These are phyloP conservation scores for Cisticola juncidis DNA, from an alignment of 2,113 vertebrate genomes.

Conservation along the genomic window DNA sequence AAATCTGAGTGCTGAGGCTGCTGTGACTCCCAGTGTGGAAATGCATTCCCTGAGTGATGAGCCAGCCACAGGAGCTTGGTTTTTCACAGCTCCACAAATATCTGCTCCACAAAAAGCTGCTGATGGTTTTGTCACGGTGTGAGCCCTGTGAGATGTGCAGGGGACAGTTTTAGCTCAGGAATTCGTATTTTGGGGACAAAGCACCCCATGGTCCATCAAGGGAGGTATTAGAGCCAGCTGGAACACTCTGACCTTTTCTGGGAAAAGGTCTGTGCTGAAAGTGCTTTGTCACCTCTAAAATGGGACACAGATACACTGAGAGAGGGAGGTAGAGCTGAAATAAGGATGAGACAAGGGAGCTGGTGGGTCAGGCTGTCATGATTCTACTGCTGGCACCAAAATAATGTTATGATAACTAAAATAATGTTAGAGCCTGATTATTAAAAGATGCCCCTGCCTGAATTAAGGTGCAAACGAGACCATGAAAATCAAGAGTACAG, in stretches of 20 bases:
- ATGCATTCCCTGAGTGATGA: neutral
- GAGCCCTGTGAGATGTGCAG: neutral
- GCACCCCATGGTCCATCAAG: fast-evolving
- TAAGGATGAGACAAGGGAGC: neutral
- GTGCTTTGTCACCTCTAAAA: neutral
- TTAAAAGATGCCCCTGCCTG: neutral
- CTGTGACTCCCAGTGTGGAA: neutral
- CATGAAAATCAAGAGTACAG: fast-evolving
- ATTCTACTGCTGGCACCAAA: neutral
- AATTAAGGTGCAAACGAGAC: neutral
- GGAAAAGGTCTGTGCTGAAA: fast-evolving
- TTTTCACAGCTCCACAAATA: neutral
- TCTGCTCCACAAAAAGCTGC: neutral
- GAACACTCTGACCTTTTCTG: neutral
- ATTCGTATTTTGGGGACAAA: neutral
- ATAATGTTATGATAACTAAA: neutral
- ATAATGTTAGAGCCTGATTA: neutral
- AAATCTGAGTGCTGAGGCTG: neutral
- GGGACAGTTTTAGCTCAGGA: neutral
- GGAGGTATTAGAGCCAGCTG: neutral
- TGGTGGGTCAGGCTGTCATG: neutral
- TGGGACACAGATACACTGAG: fast-evolving
- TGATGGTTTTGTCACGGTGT: neutral
- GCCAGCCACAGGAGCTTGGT: neutral
- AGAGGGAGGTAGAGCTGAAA: neutral